Conservation (phyloP, 2,797 vertebrate species). For the Myotis daubentonii region DNA sequence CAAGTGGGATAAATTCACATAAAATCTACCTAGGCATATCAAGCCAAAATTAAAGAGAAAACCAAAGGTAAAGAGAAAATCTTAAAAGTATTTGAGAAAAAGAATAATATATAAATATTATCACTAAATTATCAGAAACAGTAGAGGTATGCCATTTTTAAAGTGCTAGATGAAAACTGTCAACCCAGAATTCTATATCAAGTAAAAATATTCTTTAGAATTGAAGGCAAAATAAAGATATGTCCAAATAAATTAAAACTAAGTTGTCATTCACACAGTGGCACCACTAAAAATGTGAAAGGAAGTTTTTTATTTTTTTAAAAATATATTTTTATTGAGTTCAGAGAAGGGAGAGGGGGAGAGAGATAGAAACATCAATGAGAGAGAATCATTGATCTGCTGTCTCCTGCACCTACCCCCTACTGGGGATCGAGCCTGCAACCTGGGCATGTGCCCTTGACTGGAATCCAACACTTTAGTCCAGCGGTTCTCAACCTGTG, state of each 20-base stretch:
- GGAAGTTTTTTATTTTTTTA: not conserved
- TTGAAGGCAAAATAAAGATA: conserved; percentile 31
- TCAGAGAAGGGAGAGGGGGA: no score
- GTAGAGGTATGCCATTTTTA: not conserved
- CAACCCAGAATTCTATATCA: not conserved
- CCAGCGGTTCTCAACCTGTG: no score
- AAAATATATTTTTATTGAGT: no score
- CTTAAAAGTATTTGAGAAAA: conserved; percentile 18
- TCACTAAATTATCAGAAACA: not conserved
- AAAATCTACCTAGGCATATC: not conserved
- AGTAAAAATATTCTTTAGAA: conserved; percentile 3
- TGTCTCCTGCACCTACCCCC: no score
- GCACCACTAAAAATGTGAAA: not conserved
- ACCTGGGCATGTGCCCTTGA: no score
- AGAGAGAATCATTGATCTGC: no score
- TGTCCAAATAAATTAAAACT: conserved; percentile 35
- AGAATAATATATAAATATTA: not conserved
- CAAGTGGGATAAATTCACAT: conserved; percentile 34
- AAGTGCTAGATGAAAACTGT: not conserved
- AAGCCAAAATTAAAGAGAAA: conserved; percentile 30
- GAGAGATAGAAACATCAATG: no score
- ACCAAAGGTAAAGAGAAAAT: conserved; percentile 16
- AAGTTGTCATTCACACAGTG: not conserved
- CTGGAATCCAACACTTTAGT: no score
- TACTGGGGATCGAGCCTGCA: no score